Evolutionary conservation across 2,113 vertebrate genomes (phyloP), one percentile per base, ranked within the genome.

Genomic region (Leucosticte australis): DNA sequence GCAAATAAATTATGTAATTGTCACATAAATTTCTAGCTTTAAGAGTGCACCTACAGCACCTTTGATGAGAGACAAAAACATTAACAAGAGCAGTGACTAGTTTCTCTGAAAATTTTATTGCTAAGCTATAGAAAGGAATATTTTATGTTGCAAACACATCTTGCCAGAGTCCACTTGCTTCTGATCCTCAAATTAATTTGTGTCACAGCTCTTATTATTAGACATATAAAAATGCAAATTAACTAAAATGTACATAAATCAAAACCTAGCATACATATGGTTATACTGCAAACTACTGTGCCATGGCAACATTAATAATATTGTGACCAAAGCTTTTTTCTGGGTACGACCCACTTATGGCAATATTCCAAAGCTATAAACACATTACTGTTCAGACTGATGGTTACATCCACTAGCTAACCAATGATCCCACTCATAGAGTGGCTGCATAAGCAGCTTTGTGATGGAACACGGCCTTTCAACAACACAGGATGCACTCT

Each of bases 401-500:
- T 3, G 31, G 60, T 6, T 28, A 39, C 31, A 49, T 8, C 17
- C 41, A 55, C 4, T 6, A 18, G 7, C 52, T 20, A 9, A 83
- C 21, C 75, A 71, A 24, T 4, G 35, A 7, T 42, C 20, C 14
- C 5, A 10, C 30, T 42, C 63, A 49, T 0, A 1, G 14, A 46
- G 55, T 0, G 42, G 17, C 68, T 75, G 28, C 7, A 11, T 24
- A 41, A 88, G 46, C 49, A 78, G 68, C 11, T 57, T 14, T 28
- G 52, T 9, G 74, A 73, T 5, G 5, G 28, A 82, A 47, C 44
- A 37, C 0, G 2, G 33, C 15, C 33, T 55, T 30, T 16, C n/a
- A 63, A 60, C 35, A 39, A 2, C 0, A 0, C 33, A 55, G 33
- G 23, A 17, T 8, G 18, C 16, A 11, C 50, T 39, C 1, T 1